Conservation (phyloP, 2,797 vertebrate genomes). For the Hybognathus amarus region DNA sequence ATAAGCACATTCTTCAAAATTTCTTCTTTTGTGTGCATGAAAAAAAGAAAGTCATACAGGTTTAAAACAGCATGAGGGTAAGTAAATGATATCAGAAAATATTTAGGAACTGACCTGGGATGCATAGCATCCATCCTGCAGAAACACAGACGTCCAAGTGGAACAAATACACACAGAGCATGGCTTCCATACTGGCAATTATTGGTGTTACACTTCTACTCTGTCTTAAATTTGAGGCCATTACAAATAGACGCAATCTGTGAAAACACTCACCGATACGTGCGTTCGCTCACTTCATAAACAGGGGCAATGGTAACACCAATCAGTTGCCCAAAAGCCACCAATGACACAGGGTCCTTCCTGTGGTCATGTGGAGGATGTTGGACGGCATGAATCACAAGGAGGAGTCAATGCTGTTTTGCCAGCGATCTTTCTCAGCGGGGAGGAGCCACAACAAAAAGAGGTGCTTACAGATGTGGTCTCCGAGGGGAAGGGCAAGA, state of each 20-base stretch:
- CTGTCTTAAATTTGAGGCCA: constrained; percentile 3
- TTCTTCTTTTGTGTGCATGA: background rate
- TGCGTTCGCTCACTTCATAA: constrained; percentile 38
- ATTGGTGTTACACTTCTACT: constrained; percentile 17
- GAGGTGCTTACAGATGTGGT: constrained; percentile 29
- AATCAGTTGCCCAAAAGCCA: constrained; percentile 12
- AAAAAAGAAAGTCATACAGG: background rate
- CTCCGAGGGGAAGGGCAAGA: constrained; percentile 20
- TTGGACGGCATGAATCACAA: constrained; percentile 55
- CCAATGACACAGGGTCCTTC: constrained; percentile 2
- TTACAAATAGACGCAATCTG: constrained; percentile 11
- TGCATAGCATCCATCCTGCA: constrained; percentile 60
- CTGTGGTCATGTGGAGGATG: constrained; percentile 27
- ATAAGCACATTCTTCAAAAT: background rate
- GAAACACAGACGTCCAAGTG: constrained; percentile 34
- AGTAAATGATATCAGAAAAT: background rate
- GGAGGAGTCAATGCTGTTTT: constrained; percentile 30
- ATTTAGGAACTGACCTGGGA: constrained; percentile 39
- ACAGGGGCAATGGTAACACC: constrained; percentile 25
- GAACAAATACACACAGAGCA: constrained; percentile 40
- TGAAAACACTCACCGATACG: constrained; percentile 8
- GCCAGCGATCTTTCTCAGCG: background rate
- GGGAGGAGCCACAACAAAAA: constrained; percentile 36
- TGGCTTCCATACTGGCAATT: constrained; percentile 39
- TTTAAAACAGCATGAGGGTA: background rate